Conservation (phyloP, 1,140 invertebrate species). For the Formica selysi region DNA sequence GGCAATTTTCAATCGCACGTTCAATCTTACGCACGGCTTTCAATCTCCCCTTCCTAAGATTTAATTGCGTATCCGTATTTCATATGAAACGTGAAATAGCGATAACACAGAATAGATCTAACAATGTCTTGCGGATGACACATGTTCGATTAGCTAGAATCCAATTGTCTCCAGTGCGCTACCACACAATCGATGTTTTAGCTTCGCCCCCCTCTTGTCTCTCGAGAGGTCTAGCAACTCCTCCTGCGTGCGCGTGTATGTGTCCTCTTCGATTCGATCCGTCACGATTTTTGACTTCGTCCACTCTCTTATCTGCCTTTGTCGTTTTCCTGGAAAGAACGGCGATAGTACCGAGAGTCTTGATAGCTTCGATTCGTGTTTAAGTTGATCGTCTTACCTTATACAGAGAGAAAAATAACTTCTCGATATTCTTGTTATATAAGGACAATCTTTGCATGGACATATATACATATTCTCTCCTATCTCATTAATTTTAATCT, state of each 20-base stretch:
- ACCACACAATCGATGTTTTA: conserved; percentile 75
- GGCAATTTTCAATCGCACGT: not conserved
- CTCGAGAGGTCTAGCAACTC: no score
- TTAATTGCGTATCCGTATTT: not conserved
- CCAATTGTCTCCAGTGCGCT: conserved; percentile 27
- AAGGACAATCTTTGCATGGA: no score
- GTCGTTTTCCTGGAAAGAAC: not conserved
- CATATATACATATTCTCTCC: not conserved
- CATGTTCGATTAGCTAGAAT: not conserved
- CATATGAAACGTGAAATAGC: not conserved
- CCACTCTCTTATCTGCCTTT: conserved; percentile 15
- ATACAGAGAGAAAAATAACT: no score
- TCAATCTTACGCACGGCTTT: not conserved
- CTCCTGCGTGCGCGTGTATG: not conserved
- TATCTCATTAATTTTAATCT: not conserved
- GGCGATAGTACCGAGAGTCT: not conserved
- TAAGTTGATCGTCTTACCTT: no score
- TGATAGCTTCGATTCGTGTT: not conserved
- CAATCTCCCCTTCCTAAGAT: no score
- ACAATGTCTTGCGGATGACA: not conserved
- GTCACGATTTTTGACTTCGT: not conserved
- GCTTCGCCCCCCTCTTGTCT: conserved; percentile 23
- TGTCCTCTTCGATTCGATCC: not conserved
- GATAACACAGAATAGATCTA: not conserved
- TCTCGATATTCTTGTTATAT: no score